A percentile compares a stretch with the other conserved stretches of the same genome.
These are phyloP conservation scores for Microctenopoma steveboyesi DNA, from an alignment of 2,797 vertebrate species.

Conservation along the genomic window DNA sequence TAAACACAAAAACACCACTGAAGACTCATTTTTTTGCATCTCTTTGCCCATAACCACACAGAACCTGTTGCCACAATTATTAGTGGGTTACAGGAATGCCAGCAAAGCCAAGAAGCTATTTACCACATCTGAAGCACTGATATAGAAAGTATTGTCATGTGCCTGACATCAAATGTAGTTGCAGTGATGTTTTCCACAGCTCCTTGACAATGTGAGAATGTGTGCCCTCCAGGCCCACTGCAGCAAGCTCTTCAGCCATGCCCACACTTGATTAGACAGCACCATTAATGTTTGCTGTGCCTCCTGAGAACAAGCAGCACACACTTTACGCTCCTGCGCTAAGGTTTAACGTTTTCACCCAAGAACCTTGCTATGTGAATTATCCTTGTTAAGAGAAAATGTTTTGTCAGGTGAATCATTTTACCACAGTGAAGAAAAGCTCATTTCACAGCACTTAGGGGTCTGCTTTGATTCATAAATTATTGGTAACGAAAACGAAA, in stretches of 20 bases:
- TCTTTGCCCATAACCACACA: no score
- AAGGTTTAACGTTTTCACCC: constrained; percentile 41
- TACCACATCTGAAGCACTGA: constrained; percentile 35
- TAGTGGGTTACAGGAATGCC: constrained; percentile 33
- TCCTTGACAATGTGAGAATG: constrained; percentile 18
- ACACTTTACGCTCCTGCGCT: constrained; percentile 25
- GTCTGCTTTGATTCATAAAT: constrained; percentile 64
- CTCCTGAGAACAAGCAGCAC: constrained; percentile 21
- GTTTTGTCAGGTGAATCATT: constrained; percentile 57
- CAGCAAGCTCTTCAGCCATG: constrained; percentile 12
- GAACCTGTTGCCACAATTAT: constrained; percentile 3
- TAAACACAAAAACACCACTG: no score
- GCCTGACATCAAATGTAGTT: constrained; percentile 11
- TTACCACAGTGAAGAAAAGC: constrained; percentile 54
- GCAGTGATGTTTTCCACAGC: constrained; percentile 16
- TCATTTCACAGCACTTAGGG: constrained; percentile 65
- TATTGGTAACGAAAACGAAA: constrained; percentile 59
- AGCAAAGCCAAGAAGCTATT: constrained; percentile 24
- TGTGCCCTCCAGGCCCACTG: constrained; percentile 16
- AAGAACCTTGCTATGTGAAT: constrained; percentile 32
- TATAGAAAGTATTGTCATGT: constrained; percentile 36
- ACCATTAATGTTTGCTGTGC: constrained; percentile 34
- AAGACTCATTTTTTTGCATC: no score
- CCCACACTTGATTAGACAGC: constrained; percentile 37
- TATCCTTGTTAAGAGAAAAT: constrained; percentile 28